phyloP scores from a whole-genome alignment of 2,797 vertebrate species.

The Acanthurus tractus region DNA sequence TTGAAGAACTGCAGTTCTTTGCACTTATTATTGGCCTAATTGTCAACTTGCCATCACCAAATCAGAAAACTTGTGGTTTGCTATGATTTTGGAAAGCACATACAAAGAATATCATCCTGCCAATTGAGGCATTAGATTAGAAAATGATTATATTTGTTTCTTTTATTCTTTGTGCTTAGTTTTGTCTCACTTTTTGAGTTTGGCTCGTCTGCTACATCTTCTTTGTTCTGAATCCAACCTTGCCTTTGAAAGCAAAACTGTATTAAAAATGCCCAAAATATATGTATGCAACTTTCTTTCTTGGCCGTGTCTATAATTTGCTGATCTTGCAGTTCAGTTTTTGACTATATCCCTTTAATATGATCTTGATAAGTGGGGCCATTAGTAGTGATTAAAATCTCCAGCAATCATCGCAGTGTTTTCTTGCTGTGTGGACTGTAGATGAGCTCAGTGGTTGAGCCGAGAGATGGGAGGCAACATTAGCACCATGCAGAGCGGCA shows the following conservation, averaged over 20 bases:
- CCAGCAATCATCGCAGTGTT: slow-evolving; percentile 58
- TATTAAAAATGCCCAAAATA: not conserved
- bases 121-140: not conserved
- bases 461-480: slow-evolving; percentile 58
- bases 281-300: no score
- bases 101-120: not conserved
- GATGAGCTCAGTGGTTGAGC: slow-evolving; percentile 67
- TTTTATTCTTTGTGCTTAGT: not conserved
- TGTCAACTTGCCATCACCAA: not conserved
- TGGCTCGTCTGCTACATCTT: slow-evolving; percentile 5
- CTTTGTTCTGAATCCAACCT: not conserved
- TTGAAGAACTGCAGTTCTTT: no score
- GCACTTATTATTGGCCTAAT: no score
- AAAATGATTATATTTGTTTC: not conserved
- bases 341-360: slow-evolving; percentile 60
- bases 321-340: slow-evolving; percentile 26
- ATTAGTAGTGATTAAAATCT: slow-evolving; percentile 75
- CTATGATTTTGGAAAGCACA: not conserved
- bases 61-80: not conserved
- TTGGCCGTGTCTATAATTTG: no score
- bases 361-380: slow-evolving; percentile 68
- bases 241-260: not conserved
- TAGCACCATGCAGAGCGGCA: slow-evolving; percentile 79
- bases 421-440: slow-evolving; percentile 66
- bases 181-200: not conserved